Evolutionary conservation across 2,888 invertebrate genomes (phyloP), one percentile per base, ranked within the genome.

Genomic region (Linyphia triangularis): DNA sequence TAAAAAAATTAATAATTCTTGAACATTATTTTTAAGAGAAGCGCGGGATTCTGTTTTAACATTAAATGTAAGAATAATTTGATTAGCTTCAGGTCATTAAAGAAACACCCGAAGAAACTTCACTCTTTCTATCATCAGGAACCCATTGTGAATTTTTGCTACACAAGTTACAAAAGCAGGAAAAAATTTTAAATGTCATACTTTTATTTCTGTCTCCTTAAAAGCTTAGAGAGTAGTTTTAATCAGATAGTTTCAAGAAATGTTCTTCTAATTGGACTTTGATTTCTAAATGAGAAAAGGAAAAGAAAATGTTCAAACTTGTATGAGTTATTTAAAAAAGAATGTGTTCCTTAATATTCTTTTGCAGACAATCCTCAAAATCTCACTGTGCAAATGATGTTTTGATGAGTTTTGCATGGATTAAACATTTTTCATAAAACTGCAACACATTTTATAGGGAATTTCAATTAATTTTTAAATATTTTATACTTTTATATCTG

Each of bases 61-160:
- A 70, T 69, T 59, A 81, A 81, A 81, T 81, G 51, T 22, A 81
- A 81, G 67, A 81, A 70, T 70, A 81, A 81, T 81, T 81, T 81
- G 70, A 81, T 81, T 59, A 81, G 70, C 70, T 70, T 37, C 81
- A 81, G 40, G 69, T 81, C 81, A 81, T 81, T 81, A 81, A 81
- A 61, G 61, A 81, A 70, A 81, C 37, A 30, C 30, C 19, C 28
- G 37, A 9, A 30, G 22, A 70, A 40, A 61, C 40, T 70, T 59
- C 30, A n/a, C n/a, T 28, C 57, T 79, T 79, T 30, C 10, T 57
- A 33, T 19, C 28, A 37, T 37, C n/a, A 37, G 40, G 81, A 81
- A 37, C n/a, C 22, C 57, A 57, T 59, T 81, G 70, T 70, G 59
- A 81, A 28, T 70, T 70, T 81, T n/a, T 16, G 24, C 22, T 57